Evolutionary conservation across 2,797 vertebrate species (phyloP).

Genomic region (Pantherophis vulpinus): DNA sequence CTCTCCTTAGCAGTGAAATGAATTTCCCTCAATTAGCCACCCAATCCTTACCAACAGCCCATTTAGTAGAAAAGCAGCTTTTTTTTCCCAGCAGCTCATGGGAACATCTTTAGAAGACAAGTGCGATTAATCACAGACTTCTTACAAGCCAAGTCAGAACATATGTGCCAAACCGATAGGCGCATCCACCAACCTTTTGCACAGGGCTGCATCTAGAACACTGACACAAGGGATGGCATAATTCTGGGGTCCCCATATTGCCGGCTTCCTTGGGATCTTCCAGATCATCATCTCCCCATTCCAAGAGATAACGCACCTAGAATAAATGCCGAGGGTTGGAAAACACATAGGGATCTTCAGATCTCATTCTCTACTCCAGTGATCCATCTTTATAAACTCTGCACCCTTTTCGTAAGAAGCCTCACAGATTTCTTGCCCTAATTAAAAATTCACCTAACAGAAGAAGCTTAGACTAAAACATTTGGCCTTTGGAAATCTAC

Average conservation of each 20-base stretch:
- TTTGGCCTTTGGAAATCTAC: neutral
- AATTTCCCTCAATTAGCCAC: neutral
- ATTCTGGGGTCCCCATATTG: constrained; percentile 58
- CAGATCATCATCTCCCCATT: constrained; percentile 88
- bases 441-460: neutral
- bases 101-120: neutral
- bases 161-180: neutral
- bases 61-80: neutral
- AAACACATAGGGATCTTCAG: neutral
- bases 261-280: constrained; percentile 76
- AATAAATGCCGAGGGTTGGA: constrained; percentile 1
- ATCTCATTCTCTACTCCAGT: neutral
- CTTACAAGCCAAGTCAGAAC: constrained; percentile 13
- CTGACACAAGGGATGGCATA: constrained; percentile 95
- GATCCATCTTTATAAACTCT: no score
- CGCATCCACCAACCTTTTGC: constrained; percentile 80
- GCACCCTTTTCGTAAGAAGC: no score
- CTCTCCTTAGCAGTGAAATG: neutral
- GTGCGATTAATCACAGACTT: neutral
- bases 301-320: constrained; percentile 93
- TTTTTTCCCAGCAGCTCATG: neutral
- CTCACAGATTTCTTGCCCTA: neutral
- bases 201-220: constrained; percentile 84
- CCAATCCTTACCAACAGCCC: constrained; percentile 9
- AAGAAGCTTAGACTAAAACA: neutral